Conservation (phyloP, 2,113 vertebrate species). For the Geococcyx californianus region DNA sequence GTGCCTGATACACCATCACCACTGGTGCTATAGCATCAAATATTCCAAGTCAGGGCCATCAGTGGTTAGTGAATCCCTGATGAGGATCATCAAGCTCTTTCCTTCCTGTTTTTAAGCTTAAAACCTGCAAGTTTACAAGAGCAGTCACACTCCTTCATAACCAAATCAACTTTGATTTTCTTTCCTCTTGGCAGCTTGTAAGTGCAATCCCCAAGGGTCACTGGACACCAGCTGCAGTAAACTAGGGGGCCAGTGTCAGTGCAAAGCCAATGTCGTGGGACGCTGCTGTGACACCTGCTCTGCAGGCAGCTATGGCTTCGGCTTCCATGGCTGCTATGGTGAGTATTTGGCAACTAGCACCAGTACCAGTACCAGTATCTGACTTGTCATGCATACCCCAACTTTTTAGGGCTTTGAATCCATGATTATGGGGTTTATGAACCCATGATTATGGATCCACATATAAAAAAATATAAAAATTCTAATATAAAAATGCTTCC, state of each 20-base stretch:
- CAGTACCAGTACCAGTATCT: background rate
- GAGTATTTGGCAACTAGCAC: constrained; percentile 9
- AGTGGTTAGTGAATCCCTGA: background rate
- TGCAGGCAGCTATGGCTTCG: constrained; percentile 78
- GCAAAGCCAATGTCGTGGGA: constrained; percentile 81
- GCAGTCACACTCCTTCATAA: background rate
- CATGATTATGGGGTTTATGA: no score
- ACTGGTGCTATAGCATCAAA: background rate
- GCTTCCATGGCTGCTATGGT: constrained; percentile 82
- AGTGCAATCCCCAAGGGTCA: constrained; percentile 78
- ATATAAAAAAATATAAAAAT: background rate
- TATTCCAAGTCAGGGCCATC: background rate
- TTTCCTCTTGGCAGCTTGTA: constrained; percentile 77
- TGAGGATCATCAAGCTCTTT: background rate
- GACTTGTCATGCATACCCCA: background rate
- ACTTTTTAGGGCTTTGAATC: background rate
- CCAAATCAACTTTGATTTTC: background rate
- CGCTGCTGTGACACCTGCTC: constrained; percentile 84
- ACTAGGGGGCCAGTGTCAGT: constrained; percentile 83
- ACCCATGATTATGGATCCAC: no score
- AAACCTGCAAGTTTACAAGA: background rate
- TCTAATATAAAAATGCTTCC: background rate
- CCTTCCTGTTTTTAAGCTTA: background rate
- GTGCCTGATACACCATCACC: background rate
- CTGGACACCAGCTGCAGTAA: constrained; percentile 74